These are phyloP conservation scores for Panthera tigris DNA, from an alignment of 2,113 vertebrate genomes.

Conservation along the genomic window DNA sequence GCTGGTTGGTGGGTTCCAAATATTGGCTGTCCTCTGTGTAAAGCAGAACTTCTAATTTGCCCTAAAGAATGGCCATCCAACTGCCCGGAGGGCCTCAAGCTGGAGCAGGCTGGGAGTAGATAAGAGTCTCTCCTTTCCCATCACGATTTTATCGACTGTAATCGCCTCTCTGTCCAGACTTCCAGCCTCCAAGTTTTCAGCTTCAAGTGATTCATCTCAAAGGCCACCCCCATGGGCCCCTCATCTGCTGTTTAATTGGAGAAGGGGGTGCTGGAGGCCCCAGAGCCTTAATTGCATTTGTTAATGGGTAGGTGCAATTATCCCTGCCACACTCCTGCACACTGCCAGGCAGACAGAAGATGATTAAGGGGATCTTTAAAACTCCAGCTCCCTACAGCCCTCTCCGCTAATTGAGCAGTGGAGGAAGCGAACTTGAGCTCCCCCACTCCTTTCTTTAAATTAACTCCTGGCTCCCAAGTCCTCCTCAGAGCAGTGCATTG, in stretches of 20 bases:
- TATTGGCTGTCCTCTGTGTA: not conserved
- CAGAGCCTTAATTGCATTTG: conserved; percentile 62
- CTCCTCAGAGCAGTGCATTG: not conserved
- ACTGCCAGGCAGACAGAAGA: conserved; percentile 49
- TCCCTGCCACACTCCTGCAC: conserved; percentile 17
- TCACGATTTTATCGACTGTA: not conserved
- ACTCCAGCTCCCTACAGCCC: conserved; percentile 46
- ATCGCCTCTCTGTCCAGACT: conserved; percentile 42
- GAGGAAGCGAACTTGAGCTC: conserved; percentile 14
- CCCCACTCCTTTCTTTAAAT: conserved; percentile 67
- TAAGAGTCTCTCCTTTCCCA: not conserved
- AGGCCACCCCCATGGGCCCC: not conserved
- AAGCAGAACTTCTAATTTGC: not conserved
- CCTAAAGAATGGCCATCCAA: not conserved
- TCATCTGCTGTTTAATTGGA: conserved; percentile 54
- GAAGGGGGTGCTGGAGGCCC: conserved; percentile 31
- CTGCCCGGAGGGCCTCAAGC: not conserved
- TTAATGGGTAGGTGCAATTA: conserved; percentile 66
- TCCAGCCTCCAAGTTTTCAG: conserved; percentile 40
- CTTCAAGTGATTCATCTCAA: conserved; percentile 61
- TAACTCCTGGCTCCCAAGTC: conserved; percentile 58
- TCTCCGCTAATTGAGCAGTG: conserved; percentile 37
- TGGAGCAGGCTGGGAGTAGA: not conserved
- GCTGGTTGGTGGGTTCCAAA: not conserved
- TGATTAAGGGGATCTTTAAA: conserved; percentile 64